Percentiles rank a stretch among this genome's conserved stretches.
Evolutionary conservation across 2,888 invertebrate genomes (phyloP).

Genomic region (Andrena chrysosceles): DNA sequence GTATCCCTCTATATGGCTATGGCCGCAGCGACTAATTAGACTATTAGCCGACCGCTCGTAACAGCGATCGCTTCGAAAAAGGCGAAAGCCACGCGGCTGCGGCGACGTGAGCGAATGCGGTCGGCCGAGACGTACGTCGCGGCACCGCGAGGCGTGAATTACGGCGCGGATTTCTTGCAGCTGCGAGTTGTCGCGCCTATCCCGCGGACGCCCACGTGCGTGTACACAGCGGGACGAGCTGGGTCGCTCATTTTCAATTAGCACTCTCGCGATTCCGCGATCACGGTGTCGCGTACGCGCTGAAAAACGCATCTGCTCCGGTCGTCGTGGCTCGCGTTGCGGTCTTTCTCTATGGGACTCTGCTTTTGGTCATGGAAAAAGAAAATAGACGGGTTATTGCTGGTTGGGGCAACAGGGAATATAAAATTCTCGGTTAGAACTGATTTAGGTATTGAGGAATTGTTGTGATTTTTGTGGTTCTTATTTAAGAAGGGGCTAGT

Average conservation of each 20-base stretch:
- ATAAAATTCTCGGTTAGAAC: too few relatives aligned
- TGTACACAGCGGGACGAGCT: slow-evolving; percentile 22
- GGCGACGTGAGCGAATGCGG: slow-evolving; percentile 70
- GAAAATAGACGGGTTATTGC: background rate
- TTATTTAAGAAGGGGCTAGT: too few relatives aligned
- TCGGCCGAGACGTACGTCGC: slow-evolving; percentile 42
- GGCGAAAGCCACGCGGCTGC: slow-evolving; percentile 52
- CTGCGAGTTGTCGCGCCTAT: slow-evolving; percentile 24
- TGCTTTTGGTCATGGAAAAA: background rate
- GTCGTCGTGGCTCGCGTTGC: background rate
- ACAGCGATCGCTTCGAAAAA: slow-evolving; percentile 54
- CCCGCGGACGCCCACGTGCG: slow-evolving; percentile 44
- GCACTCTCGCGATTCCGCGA: slow-evolving; percentile 66
- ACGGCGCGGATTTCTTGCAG: slow-evolving; percentile 65
- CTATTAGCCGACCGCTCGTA: slow-evolving; percentile 66
- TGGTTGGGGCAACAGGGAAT: too few relatives aligned
- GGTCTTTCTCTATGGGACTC: background rate
- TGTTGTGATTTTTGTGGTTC: too few relatives aligned
- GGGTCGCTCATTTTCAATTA: slow-evolving; percentile 76
- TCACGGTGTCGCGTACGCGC: background rate
- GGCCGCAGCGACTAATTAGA: slow-evolving; percentile 69
- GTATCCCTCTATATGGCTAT: slow-evolving; percentile 59
- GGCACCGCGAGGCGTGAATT: slow-evolving; percentile 73
- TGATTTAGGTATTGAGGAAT: too few relatives aligned
- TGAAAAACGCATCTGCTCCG: background rate